Conservation (phyloP, 2,797 vertebrate species). For the Rousettus madagascariensis region DNA sequence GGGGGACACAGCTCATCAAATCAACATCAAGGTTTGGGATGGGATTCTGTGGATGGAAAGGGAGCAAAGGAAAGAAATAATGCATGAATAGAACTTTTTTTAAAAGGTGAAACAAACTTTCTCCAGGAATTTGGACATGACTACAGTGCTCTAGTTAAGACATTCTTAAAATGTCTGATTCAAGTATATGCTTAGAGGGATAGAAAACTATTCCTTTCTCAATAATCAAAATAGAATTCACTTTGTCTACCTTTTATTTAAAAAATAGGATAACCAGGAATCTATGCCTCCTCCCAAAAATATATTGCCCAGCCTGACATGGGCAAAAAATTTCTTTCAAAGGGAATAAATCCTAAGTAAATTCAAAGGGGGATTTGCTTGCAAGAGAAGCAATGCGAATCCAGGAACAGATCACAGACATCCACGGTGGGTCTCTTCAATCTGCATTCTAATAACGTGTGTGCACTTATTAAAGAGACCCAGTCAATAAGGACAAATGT, state of each 20-base stretch:
- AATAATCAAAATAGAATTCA: slow-evolving; percentile 83
- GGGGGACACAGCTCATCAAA: not conserved
- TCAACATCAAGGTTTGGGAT: not conserved
- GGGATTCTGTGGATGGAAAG: not conserved
- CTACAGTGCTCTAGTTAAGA: slow-evolving; percentile 79
- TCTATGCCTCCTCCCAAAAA: slow-evolving; percentile 64
- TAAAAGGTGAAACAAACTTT: slow-evolving; percentile 47
- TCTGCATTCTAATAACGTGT: slow-evolving; percentile 62
- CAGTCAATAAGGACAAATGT: slow-evolving; percentile 81
- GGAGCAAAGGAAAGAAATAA: slow-evolving; percentile 40
- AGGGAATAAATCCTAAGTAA: slow-evolving; percentile 60
- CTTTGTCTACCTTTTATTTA: slow-evolving; percentile 77
- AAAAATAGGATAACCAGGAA: slow-evolving; percentile 77
- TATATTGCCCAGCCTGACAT: slow-evolving; percentile 64
- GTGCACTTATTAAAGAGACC: slow-evolving; percentile 60
- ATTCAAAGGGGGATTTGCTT: slow-evolving; percentile 56
- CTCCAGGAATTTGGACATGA: slow-evolving; percentile 76
- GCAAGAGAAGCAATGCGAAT: slow-evolving; percentile 60
- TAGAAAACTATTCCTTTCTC: slow-evolving; percentile 85
- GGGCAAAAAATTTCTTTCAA: slow-evolving; percentile 67
- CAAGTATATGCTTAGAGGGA: slow-evolving; percentile 89
- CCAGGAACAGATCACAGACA: slow-evolving; percentile 48
- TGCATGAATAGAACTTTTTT: not conserved
- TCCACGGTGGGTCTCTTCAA: slow-evolving; percentile 74
- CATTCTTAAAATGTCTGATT: slow-evolving; percentile 85